Evolutionary conservation across 2,113 vertebrate genomes (phyloP).

Genomic region (Lathamus discolor): DNA sequence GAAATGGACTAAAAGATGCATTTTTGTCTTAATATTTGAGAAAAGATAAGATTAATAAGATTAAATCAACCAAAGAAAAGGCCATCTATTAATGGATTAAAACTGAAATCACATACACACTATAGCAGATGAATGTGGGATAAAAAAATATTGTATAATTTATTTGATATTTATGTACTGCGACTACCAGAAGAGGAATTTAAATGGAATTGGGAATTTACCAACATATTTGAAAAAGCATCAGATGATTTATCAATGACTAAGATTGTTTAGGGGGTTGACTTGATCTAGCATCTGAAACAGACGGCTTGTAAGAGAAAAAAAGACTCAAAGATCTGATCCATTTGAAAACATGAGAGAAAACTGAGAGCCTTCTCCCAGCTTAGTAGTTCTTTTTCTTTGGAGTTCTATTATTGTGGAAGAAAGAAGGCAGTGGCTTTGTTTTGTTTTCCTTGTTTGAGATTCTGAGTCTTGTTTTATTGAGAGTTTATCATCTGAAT

Average conservation of each 20-base stretch:
- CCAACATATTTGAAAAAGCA: background rate
- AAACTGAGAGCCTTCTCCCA: background rate
- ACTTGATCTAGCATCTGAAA: background rate
- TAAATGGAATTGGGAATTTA: background rate
- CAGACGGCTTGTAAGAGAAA: background rate
- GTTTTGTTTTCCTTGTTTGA: background rate
- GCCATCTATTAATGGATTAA: background rate
- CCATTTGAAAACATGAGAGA: background rate
- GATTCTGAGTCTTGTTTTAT: background rate
- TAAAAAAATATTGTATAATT: background rate
- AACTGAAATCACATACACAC: background rate
- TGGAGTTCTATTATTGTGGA: background rate
- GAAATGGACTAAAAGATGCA: background rate
- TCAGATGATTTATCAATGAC: background rate
- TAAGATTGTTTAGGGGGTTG: background rate
- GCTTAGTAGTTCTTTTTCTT: background rate
- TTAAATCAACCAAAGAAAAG: background rate
- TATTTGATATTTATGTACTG: background rate
- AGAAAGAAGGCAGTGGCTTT: background rate
- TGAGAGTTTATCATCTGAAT: background rate
- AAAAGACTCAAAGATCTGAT: background rate
- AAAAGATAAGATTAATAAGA: background rate
- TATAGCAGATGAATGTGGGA: background rate
- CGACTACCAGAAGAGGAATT: background rate
- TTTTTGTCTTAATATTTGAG: background rate